These are phyloP conservation scores for Scaptomyza reducta DNA, from an alignment of 2,888 invertebrate genomes.

Conservation along the genomic window DNA sequence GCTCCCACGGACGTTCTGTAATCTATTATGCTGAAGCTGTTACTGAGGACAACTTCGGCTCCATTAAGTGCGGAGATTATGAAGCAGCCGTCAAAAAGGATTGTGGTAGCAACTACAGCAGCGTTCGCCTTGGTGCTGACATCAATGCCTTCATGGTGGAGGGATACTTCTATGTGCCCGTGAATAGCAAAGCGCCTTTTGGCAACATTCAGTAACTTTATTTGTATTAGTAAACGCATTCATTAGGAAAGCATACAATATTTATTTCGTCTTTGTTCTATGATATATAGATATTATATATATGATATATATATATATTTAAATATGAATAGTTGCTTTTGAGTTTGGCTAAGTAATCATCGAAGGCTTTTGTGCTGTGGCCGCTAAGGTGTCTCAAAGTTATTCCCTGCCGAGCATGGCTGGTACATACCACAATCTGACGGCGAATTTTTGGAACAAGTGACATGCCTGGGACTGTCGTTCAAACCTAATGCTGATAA, in stretches of 20 bases:
- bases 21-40: constrained; percentile 84
- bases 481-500: no score
- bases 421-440: no score
- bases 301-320: no score
- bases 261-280: background rate
- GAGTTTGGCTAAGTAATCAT: no score
- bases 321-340: no score
- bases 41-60: constrained; percentile 70
- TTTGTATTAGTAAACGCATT: background rate
- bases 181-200: constrained; percentile 76
- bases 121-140: constrained; percentile 74
- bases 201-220: constrained; percentile 59
- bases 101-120: constrained; percentile 67
- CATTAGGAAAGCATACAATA: background rate
- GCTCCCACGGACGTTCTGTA: constrained; percentile 84
- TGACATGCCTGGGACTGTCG: no score
- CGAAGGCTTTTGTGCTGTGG: no score
- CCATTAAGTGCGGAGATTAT: constrained; percentile 71
- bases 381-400: no score
- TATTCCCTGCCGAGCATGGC: no score
- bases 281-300: no score
- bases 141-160: constrained; percentile 64
- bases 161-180: constrained; percentile 82
- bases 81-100: constrained; percentile 65
- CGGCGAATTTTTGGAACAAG: no score